These are phyloP conservation scores for Drosophila subquinaria DNA, from an alignment of 2,888 invertebrate genomes.

Conservation along the genomic window DNA sequence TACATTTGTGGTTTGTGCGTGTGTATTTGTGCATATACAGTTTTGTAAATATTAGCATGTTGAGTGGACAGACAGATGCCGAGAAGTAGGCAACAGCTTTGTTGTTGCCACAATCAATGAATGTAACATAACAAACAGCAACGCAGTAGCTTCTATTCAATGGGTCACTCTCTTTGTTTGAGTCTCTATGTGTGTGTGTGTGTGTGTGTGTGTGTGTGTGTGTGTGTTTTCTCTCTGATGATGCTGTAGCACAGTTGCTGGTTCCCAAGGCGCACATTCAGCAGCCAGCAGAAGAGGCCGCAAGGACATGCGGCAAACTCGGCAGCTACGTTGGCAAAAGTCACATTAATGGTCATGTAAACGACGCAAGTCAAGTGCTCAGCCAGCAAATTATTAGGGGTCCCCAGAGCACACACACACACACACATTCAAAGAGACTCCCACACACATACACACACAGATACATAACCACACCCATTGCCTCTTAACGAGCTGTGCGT, in stretches of 20 bases:
- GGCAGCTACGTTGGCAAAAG: constrained; percentile 69
- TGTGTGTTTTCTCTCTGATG: not conserved
- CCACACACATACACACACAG: not conserved
- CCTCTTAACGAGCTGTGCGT: constrained; percentile 50
- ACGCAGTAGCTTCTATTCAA: constrained; percentile 7
- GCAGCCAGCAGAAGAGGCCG: constrained; percentile 13
- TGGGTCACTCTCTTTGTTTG: not conserved
- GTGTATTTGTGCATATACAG: constrained; percentile 8
- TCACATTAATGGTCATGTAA: constrained; percentile 76
- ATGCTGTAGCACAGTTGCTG: constrained; percentile 11
- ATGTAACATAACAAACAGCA: constrained; percentile 30
- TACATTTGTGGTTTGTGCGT: constrained; percentile 9
- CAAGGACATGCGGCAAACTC: constrained; percentile 24
- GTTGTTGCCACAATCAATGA: constrained; percentile 57
- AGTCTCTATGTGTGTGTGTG: not conserved
- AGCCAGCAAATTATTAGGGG: constrained; percentile 71
- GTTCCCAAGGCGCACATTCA: constrained; percentile 52
- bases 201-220: not conserved
- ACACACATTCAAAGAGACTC: not conserved
- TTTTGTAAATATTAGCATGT: constrained; percentile 48
- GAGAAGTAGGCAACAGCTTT: constrained; percentile 56
- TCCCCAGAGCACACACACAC: constrained; percentile 35
- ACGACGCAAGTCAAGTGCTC: constrained; percentile 72
- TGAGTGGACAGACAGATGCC: constrained; percentile 40
- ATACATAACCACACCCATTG: constrained; percentile 4